phyloP scores from a whole-genome alignment of 2,113 vertebrate species.

The Entosphenus tridentatus region DNA sequence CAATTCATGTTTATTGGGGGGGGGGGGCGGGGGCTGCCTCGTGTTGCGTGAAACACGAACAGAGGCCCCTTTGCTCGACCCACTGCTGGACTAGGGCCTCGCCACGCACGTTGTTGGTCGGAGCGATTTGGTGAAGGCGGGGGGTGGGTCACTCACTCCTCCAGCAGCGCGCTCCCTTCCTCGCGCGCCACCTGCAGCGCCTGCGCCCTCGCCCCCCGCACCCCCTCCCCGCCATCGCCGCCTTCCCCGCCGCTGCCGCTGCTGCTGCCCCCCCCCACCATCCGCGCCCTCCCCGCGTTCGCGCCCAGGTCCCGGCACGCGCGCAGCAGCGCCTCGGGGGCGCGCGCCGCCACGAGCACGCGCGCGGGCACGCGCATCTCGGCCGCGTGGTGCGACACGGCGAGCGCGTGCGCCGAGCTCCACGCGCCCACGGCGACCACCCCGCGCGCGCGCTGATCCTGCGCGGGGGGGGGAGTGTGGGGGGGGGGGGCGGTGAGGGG shows the following conservation, averaged over 20 bases:
- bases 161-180: conserved; percentile 48
- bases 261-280: conserved; percentile 49
- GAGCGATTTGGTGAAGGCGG: too few relatives aligned
- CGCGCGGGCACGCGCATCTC: conserved; percentile 44
- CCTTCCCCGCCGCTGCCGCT: conserved; percentile 11
- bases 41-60: too few relatives aligned
- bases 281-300: conserved; percentile 6
- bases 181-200: conserved; percentile 39
- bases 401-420: conserved; percentile 19
- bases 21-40: too few relatives aligned
- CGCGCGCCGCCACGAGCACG: conserved; percentile 38
- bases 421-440: too few relatives aligned
- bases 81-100: too few relatives aligned
- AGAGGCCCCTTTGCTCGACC: too few relatives aligned
- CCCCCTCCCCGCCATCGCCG: too few relatives aligned
- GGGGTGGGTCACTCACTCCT: conserved; percentile 37
- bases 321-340: conserved; percentile 24
- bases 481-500: too few relatives aligned
- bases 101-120: too few relatives aligned
- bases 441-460: too few relatives aligned
- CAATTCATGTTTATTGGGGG: too few relatives aligned
- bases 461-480: too few relatives aligned
- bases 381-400: conserved; percentile 41
- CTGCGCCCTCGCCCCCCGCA: conserved; percentile 31
- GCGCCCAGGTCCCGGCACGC: conserved; percentile 57